Evolutionary conservation across 2,113 vertebrate species (phyloP).

Genomic region (Hassar affinis): DNA sequence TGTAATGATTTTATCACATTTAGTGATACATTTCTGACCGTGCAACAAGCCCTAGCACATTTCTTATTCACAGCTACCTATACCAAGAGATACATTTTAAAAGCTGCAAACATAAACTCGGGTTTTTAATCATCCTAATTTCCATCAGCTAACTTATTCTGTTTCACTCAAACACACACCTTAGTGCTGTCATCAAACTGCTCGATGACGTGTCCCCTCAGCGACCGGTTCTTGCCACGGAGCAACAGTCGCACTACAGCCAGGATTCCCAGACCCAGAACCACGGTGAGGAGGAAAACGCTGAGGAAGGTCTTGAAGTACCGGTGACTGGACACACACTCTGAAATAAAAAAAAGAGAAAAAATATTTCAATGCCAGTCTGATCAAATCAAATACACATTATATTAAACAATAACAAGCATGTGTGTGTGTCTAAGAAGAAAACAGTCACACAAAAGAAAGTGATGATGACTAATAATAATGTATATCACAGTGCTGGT

Average conservation of each 20-base stretch:
- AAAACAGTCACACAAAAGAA: not conserved
- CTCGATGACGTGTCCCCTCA: conserved; percentile 71
- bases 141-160: not conserved
- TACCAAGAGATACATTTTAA: not conserved
- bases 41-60: not conserved
- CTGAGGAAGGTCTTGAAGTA: conserved; percentile 89
- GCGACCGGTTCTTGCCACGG: conserved; percentile 73
- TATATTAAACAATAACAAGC: not conserved
- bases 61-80: not conserved
- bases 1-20: too few species aligned
- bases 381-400: not conserved
- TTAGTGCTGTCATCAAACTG: conserved; percentile 78
- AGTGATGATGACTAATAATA: not conserved
- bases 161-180: conserved; percentile 64
- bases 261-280: conserved; percentile 86
- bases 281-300: conserved; percentile 87
- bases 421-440: not conserved
- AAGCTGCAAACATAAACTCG: not conserved
- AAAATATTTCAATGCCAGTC: not conserved
- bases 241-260: conserved; percentile 83
- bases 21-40: too few species aligned
- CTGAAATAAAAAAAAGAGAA: conserved; percentile 67
- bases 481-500: not conserved
- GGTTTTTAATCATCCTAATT: not conserved
- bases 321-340: conserved; percentile 79